Percentiles rank a stretch among this genome's conserved stretches.
Conservation (phyloP, 2,888 invertebrate genomes). For the Conchocele bisecta region DNA sequence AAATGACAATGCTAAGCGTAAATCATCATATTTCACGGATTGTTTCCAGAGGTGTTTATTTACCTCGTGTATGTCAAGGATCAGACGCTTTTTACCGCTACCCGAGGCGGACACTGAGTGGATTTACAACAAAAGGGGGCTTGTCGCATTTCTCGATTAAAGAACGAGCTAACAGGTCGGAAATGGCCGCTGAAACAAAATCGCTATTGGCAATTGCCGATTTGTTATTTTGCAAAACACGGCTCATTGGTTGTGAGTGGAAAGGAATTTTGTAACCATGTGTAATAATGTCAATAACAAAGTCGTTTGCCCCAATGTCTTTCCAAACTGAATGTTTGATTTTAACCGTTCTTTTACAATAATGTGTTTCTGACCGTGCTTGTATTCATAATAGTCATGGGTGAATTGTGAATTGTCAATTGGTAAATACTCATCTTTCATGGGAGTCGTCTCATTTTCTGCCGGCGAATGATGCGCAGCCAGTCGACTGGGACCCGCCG, state of each 20-base stretch:
- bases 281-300: slow-evolving; percentile 13
- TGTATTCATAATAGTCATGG: slow-evolving; percentile 40
- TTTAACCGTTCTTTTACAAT: slow-evolving; percentile 35
- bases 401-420: slow-evolving; percentile 22
- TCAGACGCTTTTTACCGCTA: slow-evolving; percentile 24
- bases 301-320: background rate
- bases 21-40: slow-evolving; percentile 24
- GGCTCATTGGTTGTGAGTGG: background rate
- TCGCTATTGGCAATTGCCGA: slow-evolving; percentile 7
- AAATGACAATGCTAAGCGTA: slow-evolving; percentile 20
- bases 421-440: slow-evolving; percentile 42
- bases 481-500: background rate
- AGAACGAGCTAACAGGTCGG: slow-evolving; percentile 19
- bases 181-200: slow-evolving; percentile 26
- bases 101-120: slow-evolving; percentile 16
- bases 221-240: slow-evolving; percentile 14
- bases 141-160: slow-evolving; percentile 5
- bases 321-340: background rate
- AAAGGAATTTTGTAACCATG: slow-evolving; percentile 23
- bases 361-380: slow-evolving; percentile 36
- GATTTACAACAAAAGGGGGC: slow-evolving; percentile 11
- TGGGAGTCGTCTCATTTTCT: background rate
- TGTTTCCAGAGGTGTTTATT: slow-evolving; percentile 32
- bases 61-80: slow-evolving; percentile 6
- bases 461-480: background rate